Evolutionary conservation across 2,888 invertebrate species (phyloP).

Genomic region (Atrina japonica): DNA sequence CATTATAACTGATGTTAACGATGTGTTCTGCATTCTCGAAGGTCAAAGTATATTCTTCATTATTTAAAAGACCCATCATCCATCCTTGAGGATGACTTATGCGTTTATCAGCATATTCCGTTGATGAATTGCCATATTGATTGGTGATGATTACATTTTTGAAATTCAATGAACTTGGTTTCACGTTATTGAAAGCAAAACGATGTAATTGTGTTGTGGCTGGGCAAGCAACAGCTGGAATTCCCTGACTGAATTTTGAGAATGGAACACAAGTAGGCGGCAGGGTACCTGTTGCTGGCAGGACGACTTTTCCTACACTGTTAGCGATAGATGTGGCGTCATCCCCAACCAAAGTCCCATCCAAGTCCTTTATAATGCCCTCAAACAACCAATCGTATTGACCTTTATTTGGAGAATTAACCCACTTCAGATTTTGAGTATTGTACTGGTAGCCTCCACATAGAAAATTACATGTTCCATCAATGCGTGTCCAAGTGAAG

Average conservation of each 20-base stretch:
- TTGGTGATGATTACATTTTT: slow-evolving; percentile 60
- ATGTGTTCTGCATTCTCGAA: slow-evolving; percentile 71
- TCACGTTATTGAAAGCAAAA: slow-evolving; percentile 67
- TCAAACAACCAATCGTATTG: slow-evolving; percentile 50
- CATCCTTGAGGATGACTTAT: slow-evolving; percentile 70
- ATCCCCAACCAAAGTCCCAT: slow-evolving; percentile 67
- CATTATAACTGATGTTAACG: slow-evolving; percentile 73
- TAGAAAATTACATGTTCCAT: slow-evolving; percentile 54
- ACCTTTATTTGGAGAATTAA: slow-evolving; percentile 59
- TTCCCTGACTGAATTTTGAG: slow-evolving; percentile 35
- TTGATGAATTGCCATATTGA: slow-evolving; percentile 49
- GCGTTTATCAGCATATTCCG: slow-evolving; percentile 55
- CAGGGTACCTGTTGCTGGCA: slow-evolving; percentile 54
- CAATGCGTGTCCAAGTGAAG: slow-evolving; percentile 53
- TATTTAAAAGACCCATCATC: slow-evolving; percentile 64
- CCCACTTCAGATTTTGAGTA: slow-evolving; percentile 43
- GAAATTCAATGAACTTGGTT: slow-evolving; percentile 53
- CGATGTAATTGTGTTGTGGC: slow-evolving; percentile 59
- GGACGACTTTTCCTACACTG: slow-evolving; percentile 41
- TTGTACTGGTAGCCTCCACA: slow-evolving; percentile 64
- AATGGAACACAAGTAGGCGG: slow-evolving; percentile 46
- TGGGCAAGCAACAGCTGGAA: slow-evolving; percentile 52
- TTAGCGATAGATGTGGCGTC: slow-evolving; percentile 20
- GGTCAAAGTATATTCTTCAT: slow-evolving; percentile 55
- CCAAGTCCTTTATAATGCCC: slow-evolving; percentile 62